These are phyloP conservation scores for Saxidomus purpurata DNA, from an alignment of 1,140 invertebrate species.

Conservation along the genomic window DNA sequence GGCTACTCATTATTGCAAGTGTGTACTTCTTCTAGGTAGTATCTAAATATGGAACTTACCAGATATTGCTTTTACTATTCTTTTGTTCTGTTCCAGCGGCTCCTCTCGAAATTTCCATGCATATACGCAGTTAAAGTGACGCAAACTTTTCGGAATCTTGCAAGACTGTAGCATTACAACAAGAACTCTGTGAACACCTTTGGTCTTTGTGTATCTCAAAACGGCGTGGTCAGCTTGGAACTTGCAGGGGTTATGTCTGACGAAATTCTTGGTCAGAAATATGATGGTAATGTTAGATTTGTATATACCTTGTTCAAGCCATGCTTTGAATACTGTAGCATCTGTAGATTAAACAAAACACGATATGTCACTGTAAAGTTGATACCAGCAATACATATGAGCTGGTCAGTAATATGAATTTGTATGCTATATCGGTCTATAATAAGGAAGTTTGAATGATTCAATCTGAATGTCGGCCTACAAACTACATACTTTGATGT, in stretches of 20 bases:
- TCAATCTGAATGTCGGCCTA: not conserved
- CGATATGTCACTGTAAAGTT: not conserved
- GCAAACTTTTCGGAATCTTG: slow-evolving; percentile 30
- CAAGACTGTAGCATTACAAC: slow-evolving; percentile 36
- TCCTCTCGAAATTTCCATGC: slow-evolving; percentile 8
- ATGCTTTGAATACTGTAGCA: not conserved
- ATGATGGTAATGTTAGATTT: slow-evolving; percentile 6
- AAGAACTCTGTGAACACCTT: slow-evolving; percentile 18
- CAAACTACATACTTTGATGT: not conserved
- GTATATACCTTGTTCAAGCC: slow-evolving; percentile 32
- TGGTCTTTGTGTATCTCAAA: not conserved
- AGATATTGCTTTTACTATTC: slow-evolving; percentile 21
- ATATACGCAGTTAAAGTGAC: slow-evolving; percentile 30
- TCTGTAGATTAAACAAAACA: slow-evolving; percentile 18
- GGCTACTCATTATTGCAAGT: no score
- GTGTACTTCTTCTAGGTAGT: no score
- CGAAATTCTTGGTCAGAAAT: slow-evolving; percentile 16
- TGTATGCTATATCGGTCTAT: not conserved
- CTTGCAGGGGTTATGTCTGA: not conserved
- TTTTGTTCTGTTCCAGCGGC: not conserved
- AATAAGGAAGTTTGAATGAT: not conserved
- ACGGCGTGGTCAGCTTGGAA: slow-evolving; percentile 22
- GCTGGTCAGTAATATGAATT: not conserved
- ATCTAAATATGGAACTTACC: not conserved
- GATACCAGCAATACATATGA: not conserved